Evolutionary conservation across 2,888 invertebrate genomes (phyloP), one percentile per base, ranked within the genome.

Genomic region (Ennomos fuscantarius): DNA sequence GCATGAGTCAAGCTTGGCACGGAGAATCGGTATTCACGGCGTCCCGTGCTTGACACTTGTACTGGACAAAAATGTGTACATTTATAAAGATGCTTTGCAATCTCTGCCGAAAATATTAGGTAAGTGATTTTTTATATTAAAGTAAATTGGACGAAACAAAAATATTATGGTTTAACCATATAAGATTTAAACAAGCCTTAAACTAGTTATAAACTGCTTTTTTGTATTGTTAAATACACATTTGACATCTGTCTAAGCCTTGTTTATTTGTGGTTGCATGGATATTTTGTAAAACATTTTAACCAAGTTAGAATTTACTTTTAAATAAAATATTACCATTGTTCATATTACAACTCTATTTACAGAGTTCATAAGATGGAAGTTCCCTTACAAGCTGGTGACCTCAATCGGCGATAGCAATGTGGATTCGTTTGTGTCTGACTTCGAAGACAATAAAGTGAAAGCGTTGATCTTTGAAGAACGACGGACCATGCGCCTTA

Each of bases 401-500:
- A 93, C 93, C 54, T 90, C 85, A 40, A 88, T 98, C n/a, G 94
- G 93, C 54, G 96, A 96, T 72, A 89, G 93, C 33, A 96, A 95
- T 74, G 92, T 96, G 36, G 95, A 96, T 46, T 90, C 92, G 8
- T 99, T 98, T 82, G 93, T 99, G 33, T 94, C 94, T 43, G 97
- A 98, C 51, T 99, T 98, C 96, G 94, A 94, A 60, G 99, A 99
- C 88, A 99, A 99, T 86, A 94, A 95, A 82, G 97, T 99, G 40
- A 94, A 98, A 65, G 98, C 97, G 33, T 89, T 99, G 54, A 95
- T 99, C 73, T 97, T 98, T 85, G 96, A 97, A 77, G 96, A 96
- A 60, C 93, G 95, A 58, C 94, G 93, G 62, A 94, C 94, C 9
- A 95, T 97, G 52, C 94, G 98, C 49, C 93, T 99, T 53, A 92